These are phyloP conservation scores for Melanotaenia maccullochi DNA, from an alignment of 2,797 vertebrate genomes.

Conservation along the genomic window DNA sequence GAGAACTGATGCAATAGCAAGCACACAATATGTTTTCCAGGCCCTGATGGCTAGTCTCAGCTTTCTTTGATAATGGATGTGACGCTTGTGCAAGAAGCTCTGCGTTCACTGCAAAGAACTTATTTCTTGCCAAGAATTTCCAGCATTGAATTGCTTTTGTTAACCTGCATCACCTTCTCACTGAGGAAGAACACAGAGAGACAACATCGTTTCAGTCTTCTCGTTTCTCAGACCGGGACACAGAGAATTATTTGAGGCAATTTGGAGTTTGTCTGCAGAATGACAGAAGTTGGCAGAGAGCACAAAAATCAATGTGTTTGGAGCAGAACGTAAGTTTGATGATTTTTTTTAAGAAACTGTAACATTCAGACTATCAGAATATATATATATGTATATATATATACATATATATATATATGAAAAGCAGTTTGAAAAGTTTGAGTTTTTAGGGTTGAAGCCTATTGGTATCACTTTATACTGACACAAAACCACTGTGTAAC, in stretches of 20 bases:
- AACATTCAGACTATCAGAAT: no score
- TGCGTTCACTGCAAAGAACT: slow-evolving; percentile 47
- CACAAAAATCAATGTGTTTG: slow-evolving; percentile 16
- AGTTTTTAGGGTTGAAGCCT: no score
- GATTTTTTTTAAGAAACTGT: neutral
- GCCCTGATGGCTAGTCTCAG: slow-evolving; percentile 19
- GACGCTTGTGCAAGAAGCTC: slow-evolving; percentile 42
- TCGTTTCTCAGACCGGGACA: slow-evolving; percentile 26
- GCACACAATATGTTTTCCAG: slow-evolving; percentile 40
- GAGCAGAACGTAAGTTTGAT: neutral
- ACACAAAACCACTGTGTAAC: no score
- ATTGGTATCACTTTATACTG: no score
- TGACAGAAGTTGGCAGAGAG: slow-evolving; percentile 21
- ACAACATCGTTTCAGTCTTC: slow-evolving; percentile 14
- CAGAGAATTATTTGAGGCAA: slow-evolving; percentile 18
- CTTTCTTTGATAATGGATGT: slow-evolving; percentile 35
- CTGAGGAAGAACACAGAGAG: slow-evolving; percentile 11
- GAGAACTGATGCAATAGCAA: slow-evolving; percentile 42
- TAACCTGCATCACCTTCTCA: slow-evolving; percentile 28
- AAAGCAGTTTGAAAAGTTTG: no score
- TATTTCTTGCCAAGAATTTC: slow-evolving; percentile 41
- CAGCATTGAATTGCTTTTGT: slow-evolving; percentile 34
- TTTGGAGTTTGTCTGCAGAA: slow-evolving; percentile 34
- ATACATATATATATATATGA: no score
- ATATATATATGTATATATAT: no score